Conservation (phyloP, 2,888 invertebrate species). For the Escarpia spicata region DNA sequence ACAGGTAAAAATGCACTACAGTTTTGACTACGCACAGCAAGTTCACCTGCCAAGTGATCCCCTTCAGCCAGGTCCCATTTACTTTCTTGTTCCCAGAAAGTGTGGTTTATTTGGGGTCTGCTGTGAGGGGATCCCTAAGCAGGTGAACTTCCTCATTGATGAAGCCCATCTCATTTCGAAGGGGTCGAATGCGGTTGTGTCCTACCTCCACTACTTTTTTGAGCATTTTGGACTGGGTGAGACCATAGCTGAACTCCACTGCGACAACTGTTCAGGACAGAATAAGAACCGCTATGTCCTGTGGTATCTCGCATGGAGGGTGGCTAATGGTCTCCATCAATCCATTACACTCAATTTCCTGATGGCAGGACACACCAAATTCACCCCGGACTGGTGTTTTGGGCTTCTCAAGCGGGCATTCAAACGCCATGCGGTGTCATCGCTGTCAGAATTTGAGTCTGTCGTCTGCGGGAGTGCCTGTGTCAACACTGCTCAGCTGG, state of each 20-base stretch:
- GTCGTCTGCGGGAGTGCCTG: background rate
- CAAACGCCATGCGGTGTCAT: background rate
- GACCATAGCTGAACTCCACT: slow-evolving; percentile 33
- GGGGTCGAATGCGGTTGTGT: slow-evolving; percentile 42
- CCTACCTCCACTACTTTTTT: slow-evolving; percentile 41
- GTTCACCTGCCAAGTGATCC: slow-evolving; percentile 30
- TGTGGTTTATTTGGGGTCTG: slow-evolving; percentile 42
- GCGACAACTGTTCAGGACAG: slow-evolving; percentile 45
- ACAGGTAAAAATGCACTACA: slow-evolving; percentile 30
- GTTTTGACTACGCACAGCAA: slow-evolving; percentile 29
- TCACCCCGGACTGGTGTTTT: no score
- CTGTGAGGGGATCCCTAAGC: slow-evolving; percentile 4
- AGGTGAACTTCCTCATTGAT: slow-evolving; percentile 45
- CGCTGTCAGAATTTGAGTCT: slow-evolving; percentile 23
- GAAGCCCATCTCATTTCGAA: slow-evolving; percentile 39
- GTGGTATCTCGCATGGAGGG: slow-evolving; percentile 38
- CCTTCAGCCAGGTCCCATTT: slow-evolving; percentile 44
- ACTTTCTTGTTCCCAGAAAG: slow-evolving; percentile 44
- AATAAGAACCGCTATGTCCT: slow-evolving; percentile 44
- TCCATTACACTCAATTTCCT: background rate
- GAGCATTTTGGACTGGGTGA: slow-evolving; percentile 40
- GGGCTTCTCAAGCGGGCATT: no score
- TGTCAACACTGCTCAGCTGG: slow-evolving; percentile 21
- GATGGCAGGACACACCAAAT: no score
- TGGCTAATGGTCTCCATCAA: background rate